A percentile compares a stretch with the other conserved stretches of the same genome.
Conservation (phyloP, 2,113 vertebrate genomes). For the Hippotragus niger region DNA sequence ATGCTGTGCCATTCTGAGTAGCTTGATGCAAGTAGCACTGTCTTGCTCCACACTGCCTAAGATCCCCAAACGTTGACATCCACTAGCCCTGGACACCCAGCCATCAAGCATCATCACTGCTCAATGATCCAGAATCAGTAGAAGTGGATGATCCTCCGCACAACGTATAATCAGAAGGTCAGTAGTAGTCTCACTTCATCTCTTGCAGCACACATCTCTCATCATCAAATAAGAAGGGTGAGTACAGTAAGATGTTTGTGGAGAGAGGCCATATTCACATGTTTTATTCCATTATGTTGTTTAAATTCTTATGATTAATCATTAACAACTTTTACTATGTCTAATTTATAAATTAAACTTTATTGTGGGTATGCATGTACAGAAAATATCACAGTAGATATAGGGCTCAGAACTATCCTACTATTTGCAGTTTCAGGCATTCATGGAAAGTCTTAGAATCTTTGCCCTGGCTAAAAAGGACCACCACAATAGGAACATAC, state of each 20-base stretch:
- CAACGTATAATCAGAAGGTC: background rate
- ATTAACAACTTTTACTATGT: background rate
- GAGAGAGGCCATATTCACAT: background rate
- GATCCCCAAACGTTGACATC: accelerated
- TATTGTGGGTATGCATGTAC: background rate
- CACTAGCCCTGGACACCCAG: background rate
- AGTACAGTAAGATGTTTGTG: background rate
- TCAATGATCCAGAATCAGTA: background rate
- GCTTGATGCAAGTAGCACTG: background rate
- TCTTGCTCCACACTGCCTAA: background rate
- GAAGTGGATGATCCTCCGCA: background rate
- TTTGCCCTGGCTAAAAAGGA: background rate
- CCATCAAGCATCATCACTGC: background rate
- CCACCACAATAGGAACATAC: background rate
- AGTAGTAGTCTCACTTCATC: background rate
- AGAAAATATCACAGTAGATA: background rate
- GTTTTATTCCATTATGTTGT: background rate
- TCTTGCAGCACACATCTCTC: background rate
- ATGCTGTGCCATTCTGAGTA: background rate
- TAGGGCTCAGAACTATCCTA: background rate
- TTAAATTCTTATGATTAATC: background rate
- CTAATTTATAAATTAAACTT: background rate
- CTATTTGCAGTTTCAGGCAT: background rate
- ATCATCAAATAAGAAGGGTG: background rate
- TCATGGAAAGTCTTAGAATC: background rate